Evolutionary conservation across 1,140 invertebrate genomes (phyloP), one percentile per base, ranked within the genome.

Genomic region (Andrena cerasifolii): DNA sequence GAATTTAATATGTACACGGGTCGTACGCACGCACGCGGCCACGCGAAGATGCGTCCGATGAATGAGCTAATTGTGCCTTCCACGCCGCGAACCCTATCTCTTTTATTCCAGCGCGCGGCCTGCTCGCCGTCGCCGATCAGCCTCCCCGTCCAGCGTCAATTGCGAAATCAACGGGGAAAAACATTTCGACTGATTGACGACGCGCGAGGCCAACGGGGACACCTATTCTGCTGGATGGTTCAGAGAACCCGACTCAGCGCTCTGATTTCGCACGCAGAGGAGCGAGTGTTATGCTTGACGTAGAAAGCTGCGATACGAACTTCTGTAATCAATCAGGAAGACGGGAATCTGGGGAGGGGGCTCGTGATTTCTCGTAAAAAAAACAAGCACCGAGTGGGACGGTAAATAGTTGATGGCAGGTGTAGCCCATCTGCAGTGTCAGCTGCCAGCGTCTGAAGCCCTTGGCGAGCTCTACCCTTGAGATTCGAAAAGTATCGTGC

Each of bases 11-110:
- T 59, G 49, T 31, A 77, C 62, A 61, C 65, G 21, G 36, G 0
- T 24, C 31, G 56, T 21, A 31, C 28, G 26, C 78, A 79, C 78
- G 70, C 43, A 74, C 73, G 80, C 61, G 49, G 61, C 53, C 53
- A 43, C 62, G 53, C 56, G 45, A 63, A 43, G 71, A 79, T 58
- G 65, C 56, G 66, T 59, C 61, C 88, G 86, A 89, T 90, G 88
- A 90, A 90, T 89, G 88, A 87, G 79, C 86, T 89, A 89, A 90
- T 90, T 90, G 89, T 90, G 78, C 81, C 68, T 72, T 80, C 54
- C 73, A 73, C 72, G 73, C 71, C 68, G 62, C 70, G 33, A 67
- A 54, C 28, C 59, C 65, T n/a, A 33, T 77, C 66, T 26, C 77
- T 63, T 59, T 80, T 63, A 40, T 82, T 53, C 68, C 65, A n/a